Percentiles rank a stretch among this genome's conserved stretches.
phyloP scores from a whole-genome alignment of 2,888 invertebrate genomes.

The Hirtodrosophila alboralis region DNA sequence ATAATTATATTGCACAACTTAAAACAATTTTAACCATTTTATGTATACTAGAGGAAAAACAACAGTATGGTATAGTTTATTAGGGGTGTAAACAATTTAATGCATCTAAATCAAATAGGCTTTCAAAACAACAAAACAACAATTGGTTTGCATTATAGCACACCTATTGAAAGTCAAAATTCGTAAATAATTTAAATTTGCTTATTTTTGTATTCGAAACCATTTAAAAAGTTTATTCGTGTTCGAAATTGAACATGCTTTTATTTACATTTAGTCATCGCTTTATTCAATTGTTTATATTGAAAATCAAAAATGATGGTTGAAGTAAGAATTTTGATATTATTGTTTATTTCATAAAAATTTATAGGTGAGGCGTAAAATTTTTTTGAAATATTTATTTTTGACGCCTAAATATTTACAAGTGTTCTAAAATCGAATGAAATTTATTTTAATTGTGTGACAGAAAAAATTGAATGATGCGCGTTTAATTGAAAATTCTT shows the following conservation, averaged over 20 bases:
- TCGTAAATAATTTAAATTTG: slow-evolving; percentile 29
- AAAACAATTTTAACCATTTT: no score
- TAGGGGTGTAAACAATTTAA: slow-evolving; percentile 54
- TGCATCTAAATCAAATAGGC: slow-evolving; percentile 39
- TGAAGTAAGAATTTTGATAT: slow-evolving; percentile 3
- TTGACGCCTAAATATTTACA: background rate
- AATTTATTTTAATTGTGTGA: slow-evolving; percentile 7
- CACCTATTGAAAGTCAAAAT: slow-evolving; percentile 25
- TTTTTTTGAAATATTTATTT: slow-evolving; percentile 31
- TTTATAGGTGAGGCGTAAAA: slow-evolving; percentile 6
- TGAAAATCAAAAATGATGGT: background rate
- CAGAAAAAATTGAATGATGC: slow-evolving; percentile 6
- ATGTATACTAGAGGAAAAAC: background rate
- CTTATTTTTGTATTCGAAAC: slow-evolving; percentile 17
- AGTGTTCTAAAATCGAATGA: no score
- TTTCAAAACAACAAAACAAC: slow-evolving; percentile 15
- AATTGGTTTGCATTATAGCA: slow-evolving; percentile 20
- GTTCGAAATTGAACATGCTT: slow-evolving; percentile 2
- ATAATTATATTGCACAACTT: no score
- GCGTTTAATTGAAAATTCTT: no score
- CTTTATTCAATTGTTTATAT: slow-evolving; percentile 22
- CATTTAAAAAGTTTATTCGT: slow-evolving; percentile 21
- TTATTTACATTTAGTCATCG: background rate
- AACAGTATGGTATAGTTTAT: slow-evolving; percentile 55
- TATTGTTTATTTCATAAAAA: slow-evolving; percentile 27